Evolutionary conservation across 1,140 invertebrate genomes (phyloP), one percentile per base, ranked within the genome.

Genomic region (Holotrichia oblita): DNA sequence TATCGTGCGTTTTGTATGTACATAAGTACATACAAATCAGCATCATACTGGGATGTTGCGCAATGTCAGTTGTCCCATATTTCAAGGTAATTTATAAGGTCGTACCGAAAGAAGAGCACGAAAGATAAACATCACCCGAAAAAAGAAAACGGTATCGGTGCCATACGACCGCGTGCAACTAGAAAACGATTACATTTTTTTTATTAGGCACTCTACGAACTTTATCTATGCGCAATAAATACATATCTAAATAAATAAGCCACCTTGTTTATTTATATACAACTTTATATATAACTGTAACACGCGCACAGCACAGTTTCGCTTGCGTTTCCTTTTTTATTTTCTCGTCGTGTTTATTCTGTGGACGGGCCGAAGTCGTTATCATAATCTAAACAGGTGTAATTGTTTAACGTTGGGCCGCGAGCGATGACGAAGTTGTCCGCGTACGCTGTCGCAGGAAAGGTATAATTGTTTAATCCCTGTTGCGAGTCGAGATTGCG

Each of bases 61-160:
- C 14, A 27, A 69, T 69, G 24, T 34, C 24, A 6, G 48, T 22
- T 69, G 61, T 22, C 61, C 61, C 8, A 69, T 27, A 69, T 69
- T 27, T 34, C 61, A 69, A 69, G 61, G 61, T 69, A 69, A 69
- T 69, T 69, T 69, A 69, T 69, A 69, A 69, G 61, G 61, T 69
- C 61, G 61, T 69, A 17, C 17, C 6, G 48, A 55, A 55, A 55
- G 6, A 55, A 55, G 48, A 55, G 17, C 48, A 17, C 17, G 17
- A 55, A 55, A n/a, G 14, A 34, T 34, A 34, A 34, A 34, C 27
- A 34, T 34, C 27, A 34, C 4, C 27, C 27, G 27, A 34, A 34
- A 34, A n/a, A 34, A 34, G 27, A 34, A 34, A 34, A 34, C 27
- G 27, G 27, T 34, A 34, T 4, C 27, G 27, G 27, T 34, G 27